Conservation (phyloP, 30 jellyfish, hydroid and myxozoan species). For the Morbakka virulenta region DNA sequence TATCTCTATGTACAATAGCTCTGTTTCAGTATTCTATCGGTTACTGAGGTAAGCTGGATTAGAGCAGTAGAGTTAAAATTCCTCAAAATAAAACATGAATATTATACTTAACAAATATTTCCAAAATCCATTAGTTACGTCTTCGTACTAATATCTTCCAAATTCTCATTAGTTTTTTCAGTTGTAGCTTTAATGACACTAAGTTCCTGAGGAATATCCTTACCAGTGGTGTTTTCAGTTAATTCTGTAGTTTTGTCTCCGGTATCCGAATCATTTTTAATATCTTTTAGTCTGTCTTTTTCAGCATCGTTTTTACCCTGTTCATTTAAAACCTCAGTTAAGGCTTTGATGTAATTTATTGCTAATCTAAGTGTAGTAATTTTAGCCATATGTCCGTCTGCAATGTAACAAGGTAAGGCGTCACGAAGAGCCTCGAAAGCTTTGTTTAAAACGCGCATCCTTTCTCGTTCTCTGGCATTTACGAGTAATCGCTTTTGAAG, state of each 20-base stretch:
- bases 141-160: neutral
- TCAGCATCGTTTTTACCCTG: constrained; percentile 57
- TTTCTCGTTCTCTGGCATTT: constrained; percentile 93
- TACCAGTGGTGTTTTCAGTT: neutral
- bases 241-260: neutral
- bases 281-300: constrained; percentile 19
- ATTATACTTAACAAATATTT: neutral
- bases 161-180: neutral
- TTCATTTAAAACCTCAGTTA: constrained; percentile 79
- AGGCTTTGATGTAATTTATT: constrained; percentile 84
- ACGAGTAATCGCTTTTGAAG: constrained; percentile 86
- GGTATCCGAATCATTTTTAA: neutral
- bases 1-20: too few species aligned
- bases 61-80: too few species aligned
- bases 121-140: neutral
- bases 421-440: constrained; percentile 95
- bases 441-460: constrained; percentile 94
- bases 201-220: neutral
- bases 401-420: constrained; percentile 96
- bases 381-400: constrained; percentile 99
- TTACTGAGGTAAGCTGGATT: too few species aligned
- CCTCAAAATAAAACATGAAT: neutral
- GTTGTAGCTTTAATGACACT: neutral
- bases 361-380: constrained; percentile 93
- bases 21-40: too few species aligned